phyloP scores from a whole-genome alignment of 2,113 vertebrate genomes.

The Gambusia holbrooki region DNA sequence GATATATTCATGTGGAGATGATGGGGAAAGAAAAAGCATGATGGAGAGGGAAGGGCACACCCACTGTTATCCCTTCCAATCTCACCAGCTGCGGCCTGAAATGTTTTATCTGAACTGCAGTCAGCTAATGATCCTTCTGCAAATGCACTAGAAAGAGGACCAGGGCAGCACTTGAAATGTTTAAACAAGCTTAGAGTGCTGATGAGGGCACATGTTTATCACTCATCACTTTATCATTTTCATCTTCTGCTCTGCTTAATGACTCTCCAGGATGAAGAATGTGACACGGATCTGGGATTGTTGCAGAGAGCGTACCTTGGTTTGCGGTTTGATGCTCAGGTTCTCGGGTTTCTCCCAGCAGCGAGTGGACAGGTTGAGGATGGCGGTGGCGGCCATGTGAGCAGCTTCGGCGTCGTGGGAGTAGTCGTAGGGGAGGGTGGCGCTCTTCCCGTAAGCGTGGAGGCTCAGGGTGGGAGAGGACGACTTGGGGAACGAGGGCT shows the following conservation, averaged over 20 bases:
- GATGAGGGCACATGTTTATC: neutral
- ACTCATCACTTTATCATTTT: too few species aligned
- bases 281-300: too few species aligned
- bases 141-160: neutral
- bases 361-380: conserved; percentile 96
- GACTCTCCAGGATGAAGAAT: neutral
- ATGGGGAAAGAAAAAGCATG: conserved; percentile 19
- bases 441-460: conserved; percentile 85
- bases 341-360: conserved; percentile 99
- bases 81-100: conserved; percentile 56
- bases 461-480: conserved; percentile 87
- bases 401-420: conserved; percentile 95
- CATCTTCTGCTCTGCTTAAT: neutral
- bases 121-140: conserved; percentile 44
- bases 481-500: conserved; percentile 87
- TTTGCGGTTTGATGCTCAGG: conserved; percentile 92
- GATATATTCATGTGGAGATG: conserved; percentile 66
- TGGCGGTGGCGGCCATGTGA: conserved; percentile 97
- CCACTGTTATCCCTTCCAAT: conserved; percentile 42
- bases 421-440: conserved; percentile 88
- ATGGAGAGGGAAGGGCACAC: conserved; percentile 26
- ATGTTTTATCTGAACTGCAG: conserved; percentile 49
- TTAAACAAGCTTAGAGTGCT: neutral
- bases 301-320: conserved; percentile 80
- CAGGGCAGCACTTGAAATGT: neutral